A percentile compares a stretch with the other conserved stretches of the same genome.
phyloP scores from a whole-genome alignment of 2,797 vertebrate species.

The Esox lucius region DNA sequence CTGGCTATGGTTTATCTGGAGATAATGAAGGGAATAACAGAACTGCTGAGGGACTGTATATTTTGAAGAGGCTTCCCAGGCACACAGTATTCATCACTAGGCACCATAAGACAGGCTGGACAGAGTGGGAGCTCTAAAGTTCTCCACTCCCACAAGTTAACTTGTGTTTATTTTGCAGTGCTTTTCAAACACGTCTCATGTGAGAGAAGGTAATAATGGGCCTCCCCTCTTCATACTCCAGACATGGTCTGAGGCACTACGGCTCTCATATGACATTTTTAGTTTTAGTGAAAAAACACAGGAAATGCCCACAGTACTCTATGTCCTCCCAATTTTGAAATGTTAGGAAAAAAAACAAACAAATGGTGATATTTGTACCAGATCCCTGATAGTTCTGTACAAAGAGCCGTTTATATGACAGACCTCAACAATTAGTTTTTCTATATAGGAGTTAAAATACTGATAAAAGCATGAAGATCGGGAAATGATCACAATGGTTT shows the following conservation, averaged over 20 bases:
- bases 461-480: no score
- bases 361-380: neutral
- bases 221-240: neutral
- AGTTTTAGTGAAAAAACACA: neutral
- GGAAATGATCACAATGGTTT: no score
- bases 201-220: neutral
- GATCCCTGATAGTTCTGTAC: neutral
- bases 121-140: neutral
- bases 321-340: no score
- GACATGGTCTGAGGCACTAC: neutral
- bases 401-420: neutral
- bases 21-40: slow-evolving; percentile 1
- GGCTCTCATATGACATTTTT: neutral
- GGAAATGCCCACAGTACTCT: neutral
- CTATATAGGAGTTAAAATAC: no score
- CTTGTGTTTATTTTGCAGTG: slow-evolving; percentile 13
- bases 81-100: slow-evolving; percentile 4
- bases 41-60: neutral
- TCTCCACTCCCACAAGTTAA: slow-evolving; percentile 1
- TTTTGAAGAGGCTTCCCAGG: slow-evolving; percentile 3
- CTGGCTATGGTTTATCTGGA: neutral
- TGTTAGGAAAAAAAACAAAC: no score
- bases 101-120: neutral
- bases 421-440: neutral
- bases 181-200: slow-evolving; percentile 17